These are phyloP conservation scores for Leptonema lineaticorne DNA, from an alignment of 1,140 invertebrate genomes.

Conservation along the genomic window DNA sequence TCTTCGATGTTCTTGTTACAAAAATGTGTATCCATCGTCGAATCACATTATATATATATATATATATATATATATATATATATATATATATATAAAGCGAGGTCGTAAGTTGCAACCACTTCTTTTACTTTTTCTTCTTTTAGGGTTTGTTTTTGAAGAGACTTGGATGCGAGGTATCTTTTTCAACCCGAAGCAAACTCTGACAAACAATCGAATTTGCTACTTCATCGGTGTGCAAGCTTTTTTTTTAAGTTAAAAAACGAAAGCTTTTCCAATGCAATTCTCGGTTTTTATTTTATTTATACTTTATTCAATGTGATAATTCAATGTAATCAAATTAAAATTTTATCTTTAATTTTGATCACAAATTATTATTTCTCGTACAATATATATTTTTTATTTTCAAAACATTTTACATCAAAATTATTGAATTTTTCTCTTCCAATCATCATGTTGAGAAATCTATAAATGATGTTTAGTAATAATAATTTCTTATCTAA, in stretches of 20 bases:
- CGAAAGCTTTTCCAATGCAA: background rate
- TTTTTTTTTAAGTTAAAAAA: slow-evolving; percentile 6
- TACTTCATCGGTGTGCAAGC: background rate
- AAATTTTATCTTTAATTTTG: no score
- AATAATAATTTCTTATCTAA: no score
- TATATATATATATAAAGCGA: no score
- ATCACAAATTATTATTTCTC: background rate
- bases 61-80: no score
- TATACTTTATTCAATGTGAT: no score
- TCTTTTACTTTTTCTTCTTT: slow-evolving; percentile 22
- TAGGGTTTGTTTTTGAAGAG: no score
- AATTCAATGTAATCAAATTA: no score
- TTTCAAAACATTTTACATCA: no score
- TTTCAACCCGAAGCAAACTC: background rate
- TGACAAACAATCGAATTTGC: slow-evolving; percentile 16
- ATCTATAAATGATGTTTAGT: no score
- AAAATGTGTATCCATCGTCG: background rate
- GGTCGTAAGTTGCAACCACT: slow-evolving; percentile 3
- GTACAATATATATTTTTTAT: background rate
- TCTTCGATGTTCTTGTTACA: slow-evolving; percentile 1
- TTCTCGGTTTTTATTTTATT: background rate
- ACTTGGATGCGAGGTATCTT: background rate
- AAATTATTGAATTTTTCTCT: no score
- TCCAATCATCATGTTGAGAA: no score
- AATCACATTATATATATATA: slow-evolving; percentile 15